A percentile compares a stretch with the other conserved stretches of the same genome.
phyloP scores from a whole-genome alignment of 2,113 vertebrate genomes.

The Rallus limicola region DNA sequence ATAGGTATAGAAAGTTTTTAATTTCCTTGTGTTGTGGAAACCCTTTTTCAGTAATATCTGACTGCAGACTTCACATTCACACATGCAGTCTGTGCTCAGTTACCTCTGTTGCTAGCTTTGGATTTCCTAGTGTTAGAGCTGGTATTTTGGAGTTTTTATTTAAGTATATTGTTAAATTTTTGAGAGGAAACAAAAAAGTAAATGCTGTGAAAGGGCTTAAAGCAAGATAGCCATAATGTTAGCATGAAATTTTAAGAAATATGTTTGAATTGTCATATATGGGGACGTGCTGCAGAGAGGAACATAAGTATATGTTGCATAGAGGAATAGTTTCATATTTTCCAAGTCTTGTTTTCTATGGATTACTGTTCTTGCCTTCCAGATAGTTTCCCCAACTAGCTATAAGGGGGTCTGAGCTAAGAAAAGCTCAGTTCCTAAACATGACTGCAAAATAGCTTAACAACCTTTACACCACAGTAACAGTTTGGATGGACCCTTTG shows the following conservation, averaged over 20 bases:
- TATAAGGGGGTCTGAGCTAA: not conserved
- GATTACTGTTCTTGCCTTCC: not conserved
- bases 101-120: not conserved
- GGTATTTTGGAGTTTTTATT: not conserved
- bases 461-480: not conserved
- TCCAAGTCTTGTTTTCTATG: not conserved
- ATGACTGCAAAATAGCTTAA: not conserved
- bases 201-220: not conserved
- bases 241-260: not conserved
- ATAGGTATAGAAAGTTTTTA: not conserved
- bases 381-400: not conserved
- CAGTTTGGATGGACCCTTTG: not conserved
- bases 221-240: not conserved
- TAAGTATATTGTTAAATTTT: not conserved
- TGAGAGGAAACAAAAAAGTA: not conserved
- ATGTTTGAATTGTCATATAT: not conserved
- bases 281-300: not conserved
- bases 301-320: not conserved
- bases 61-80: not conserved
- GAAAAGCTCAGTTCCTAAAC: not conserved
- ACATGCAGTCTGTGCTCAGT: not conserved
- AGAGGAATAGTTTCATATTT: not conserved
- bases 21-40: not conserved
- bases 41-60: not conserved
- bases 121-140: not conserved